Conservation (phyloP, 2,113 vertebrate genomes). For the Gasterosteus nipponicus region DNA sequence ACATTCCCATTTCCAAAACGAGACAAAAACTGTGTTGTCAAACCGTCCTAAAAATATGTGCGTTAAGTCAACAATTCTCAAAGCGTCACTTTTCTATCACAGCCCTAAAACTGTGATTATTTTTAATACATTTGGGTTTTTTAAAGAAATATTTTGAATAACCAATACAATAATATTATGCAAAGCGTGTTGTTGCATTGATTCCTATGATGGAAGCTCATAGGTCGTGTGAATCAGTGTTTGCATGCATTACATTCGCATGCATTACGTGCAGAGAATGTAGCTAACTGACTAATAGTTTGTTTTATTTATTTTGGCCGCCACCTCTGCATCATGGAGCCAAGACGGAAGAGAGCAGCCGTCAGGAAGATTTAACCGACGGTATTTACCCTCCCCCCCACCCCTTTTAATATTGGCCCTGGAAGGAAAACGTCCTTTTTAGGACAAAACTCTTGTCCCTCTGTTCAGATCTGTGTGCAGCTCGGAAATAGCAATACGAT, state of each 20-base stretch:
- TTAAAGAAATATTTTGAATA: background rate
- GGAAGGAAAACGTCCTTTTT: background rate
- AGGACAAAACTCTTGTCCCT: background rate
- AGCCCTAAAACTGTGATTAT: background rate
- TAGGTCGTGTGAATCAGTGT: background rate
- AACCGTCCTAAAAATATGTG: background rate
- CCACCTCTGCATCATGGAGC: background rate
- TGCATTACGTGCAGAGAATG: background rate
- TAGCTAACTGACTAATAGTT: background rate
- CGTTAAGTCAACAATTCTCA: background rate
- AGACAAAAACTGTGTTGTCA: background rate
- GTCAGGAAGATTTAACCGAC: slow-evolving; percentile 1
- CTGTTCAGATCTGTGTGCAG: background rate
- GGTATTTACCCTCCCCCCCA: too few relatives aligned
- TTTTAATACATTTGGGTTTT: background rate
- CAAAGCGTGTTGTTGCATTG: background rate
- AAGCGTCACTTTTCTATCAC: background rate
- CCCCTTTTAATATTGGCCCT: background rate
- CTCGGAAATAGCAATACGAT: background rate
- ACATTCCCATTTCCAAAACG: background rate
- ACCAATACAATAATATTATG: background rate
- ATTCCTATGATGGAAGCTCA: background rate
- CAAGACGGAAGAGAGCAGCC: background rate
- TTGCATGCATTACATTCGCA: background rate
- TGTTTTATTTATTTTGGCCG: background rate